phyloP scores from a whole-genome alignment of 2,797 vertebrate species.

The Lerista edwardsae region DNA sequence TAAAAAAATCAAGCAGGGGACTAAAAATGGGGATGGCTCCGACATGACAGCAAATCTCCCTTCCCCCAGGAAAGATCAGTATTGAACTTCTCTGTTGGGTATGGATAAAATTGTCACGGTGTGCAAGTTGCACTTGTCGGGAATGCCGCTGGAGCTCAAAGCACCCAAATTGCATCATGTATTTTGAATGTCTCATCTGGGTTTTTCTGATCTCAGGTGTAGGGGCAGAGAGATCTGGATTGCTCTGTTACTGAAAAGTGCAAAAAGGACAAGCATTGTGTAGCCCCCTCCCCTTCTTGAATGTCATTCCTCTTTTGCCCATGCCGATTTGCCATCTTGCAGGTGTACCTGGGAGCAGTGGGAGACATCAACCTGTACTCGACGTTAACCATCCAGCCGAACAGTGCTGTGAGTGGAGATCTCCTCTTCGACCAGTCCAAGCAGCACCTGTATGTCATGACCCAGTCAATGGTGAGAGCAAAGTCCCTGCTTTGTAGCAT shows the following conservation, averaged over 20 bases:
- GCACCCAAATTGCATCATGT: background rate
- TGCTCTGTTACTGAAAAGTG: background rate
- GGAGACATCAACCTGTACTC: constrained; percentile 85
- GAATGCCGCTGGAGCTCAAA: background rate
- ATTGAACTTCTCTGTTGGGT: no score
- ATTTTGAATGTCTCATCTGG: background rate
- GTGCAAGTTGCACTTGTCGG: background rate
- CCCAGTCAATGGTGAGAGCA: constrained; percentile 85
- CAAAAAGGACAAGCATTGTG: background rate
- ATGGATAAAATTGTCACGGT: no score
- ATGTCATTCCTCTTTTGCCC: background rate
- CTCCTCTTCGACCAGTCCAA: constrained; percentile 89
- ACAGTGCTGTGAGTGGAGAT: constrained; percentile 86
- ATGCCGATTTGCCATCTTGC: constrained; percentile 43
- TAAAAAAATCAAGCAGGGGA: background rate
- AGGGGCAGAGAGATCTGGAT: background rate
- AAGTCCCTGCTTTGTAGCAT: background rate
- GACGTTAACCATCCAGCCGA: constrained; percentile 82
- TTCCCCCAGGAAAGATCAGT: background rate
- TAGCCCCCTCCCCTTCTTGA: background rate
- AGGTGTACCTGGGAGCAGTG: constrained; percentile 89
- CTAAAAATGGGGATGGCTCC: background rate
- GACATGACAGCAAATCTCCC: background rate
- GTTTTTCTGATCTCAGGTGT: background rate
- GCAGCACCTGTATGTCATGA: constrained; percentile 93